Evolutionary conservation across 2,797 vertebrate genomes (phyloP).

Genomic region (Galago senegalensis): DNA sequence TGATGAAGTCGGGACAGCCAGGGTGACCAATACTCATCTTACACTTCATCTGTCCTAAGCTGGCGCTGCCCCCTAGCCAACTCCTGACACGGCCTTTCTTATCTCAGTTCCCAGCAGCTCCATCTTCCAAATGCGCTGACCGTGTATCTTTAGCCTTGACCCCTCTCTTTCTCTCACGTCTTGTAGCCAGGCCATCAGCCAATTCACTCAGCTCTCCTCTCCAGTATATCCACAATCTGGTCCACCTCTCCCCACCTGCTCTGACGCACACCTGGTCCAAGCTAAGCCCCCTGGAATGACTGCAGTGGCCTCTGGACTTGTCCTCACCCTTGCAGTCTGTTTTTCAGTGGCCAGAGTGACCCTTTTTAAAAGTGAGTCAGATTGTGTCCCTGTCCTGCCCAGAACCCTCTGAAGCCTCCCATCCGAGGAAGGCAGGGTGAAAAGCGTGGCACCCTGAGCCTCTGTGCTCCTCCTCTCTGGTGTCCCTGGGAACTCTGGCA

Average conservation of each 20-base stretch:
- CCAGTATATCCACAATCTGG: background rate
- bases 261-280: background rate
- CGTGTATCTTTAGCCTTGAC: background rate
- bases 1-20: rapidly evolving
- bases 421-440: background rate
- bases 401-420: background rate
- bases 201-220: background rate
- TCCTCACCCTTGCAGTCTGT: background rate
- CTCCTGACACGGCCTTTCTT: too few relatives aligned
- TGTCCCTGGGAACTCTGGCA: background rate
- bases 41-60: rapidly evolving
- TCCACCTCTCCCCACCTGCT: rapidly evolving
- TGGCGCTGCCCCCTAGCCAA: background rate
- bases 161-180: background rate
- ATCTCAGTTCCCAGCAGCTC: too few relatives aligned
- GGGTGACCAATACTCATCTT: background rate
- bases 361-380: background rate
- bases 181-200: background rate
- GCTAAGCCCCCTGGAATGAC: background rate
- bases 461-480: background rate
- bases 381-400: background rate
- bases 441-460: rapidly evolving
- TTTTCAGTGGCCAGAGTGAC: background rate
- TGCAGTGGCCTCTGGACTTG: background rate
- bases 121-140: background rate